Evolutionary conservation across 1,140 invertebrate genomes (phyloP).

Genomic region (Coenobita brevimanus): DNA sequence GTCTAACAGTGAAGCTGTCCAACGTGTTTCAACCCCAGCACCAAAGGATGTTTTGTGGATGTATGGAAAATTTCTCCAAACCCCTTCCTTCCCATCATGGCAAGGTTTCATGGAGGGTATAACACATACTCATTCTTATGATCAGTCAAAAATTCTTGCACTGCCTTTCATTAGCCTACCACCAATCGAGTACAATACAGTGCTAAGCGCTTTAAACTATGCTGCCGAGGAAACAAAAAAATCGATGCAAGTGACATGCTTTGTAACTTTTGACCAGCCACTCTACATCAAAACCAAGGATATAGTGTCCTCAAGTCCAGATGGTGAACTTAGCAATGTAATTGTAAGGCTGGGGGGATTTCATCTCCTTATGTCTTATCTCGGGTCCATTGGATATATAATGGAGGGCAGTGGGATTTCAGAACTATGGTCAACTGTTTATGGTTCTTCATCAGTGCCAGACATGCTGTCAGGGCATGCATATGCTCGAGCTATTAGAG

Average conservation of each 20-base stretch:
- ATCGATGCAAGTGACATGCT: neutral
- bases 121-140: constrained; percentile 1
- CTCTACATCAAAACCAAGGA: neutral
- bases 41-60: too few species aligned
- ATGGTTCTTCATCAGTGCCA: constrained; percentile 6
- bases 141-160: constrained; percentile 12
- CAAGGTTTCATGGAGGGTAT: constrained; percentile 44
- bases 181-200: too few species aligned
- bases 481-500: neutral
- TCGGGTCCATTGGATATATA: too few species aligned
- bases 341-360: neutral
- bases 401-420: neutral
- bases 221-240: neutral
- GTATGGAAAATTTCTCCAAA: neutral
- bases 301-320: neutral
- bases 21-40: too few species aligned
- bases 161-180: constrained; percentile 20
- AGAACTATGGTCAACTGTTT: neutral
- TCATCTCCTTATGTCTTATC: too few species aligned
- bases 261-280: constrained; percentile 19
- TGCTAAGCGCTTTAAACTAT: constrained; percentile 13
- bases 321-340: neutral
- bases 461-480: neutral
- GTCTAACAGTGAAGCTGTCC: neutral
- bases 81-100: neutral